Evolutionary conservation across 2,888 invertebrate genomes (phyloP), one percentile per base, ranked within the genome.

Genomic region (Syrphus vitripennis): DNA sequence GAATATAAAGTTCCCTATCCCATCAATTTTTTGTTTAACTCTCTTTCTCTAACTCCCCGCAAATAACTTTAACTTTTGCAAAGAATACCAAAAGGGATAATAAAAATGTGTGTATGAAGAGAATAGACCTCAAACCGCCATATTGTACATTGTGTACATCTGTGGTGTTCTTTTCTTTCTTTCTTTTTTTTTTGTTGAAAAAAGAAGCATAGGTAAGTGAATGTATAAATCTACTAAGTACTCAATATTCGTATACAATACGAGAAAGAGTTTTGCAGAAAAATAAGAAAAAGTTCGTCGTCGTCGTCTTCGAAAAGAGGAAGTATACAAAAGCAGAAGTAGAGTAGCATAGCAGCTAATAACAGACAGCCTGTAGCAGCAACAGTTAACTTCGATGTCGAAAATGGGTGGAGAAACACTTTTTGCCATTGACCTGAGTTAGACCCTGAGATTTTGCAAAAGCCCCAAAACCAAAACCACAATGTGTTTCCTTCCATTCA

Each of bases 381-480:
- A 82, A 77, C 82, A 82, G 71, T 67, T 71, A 70, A 50, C 24
- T 65, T 40, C 45, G 42, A 45, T 61, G 40, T 12, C 12, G 53
- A 45, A 40, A 65, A 26, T 48, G 37, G 53, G 45, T 71, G 81
- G 63, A 29, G 59, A 48, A 82, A 48, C 77, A 57, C 71, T 71
- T 67, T 45, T 82, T 63, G 71, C 77, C 82, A 82, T 82, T 77
- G 82, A 82, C 82, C 82, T 77, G 63, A 50, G 77, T 70, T 59
- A 72, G 59, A 50, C 82, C 71, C 70, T 72, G 77, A 61, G 71
- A 77, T 83, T 83, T 72, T 53, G 57, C 42, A 70, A 45, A n/a
- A 34, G 42, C 57, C 71, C 50, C 65, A 65, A 75, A 63, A 55
- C 24, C 61, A n/a, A 70, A 76, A 76, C 82, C 77, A 26, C 59